Percentiles rank a stretch among this genome's conserved stretches.
phyloP scores from a whole-genome alignment of 2,888 invertebrate genomes.

The Diaprepes abbreviatus region DNA sequence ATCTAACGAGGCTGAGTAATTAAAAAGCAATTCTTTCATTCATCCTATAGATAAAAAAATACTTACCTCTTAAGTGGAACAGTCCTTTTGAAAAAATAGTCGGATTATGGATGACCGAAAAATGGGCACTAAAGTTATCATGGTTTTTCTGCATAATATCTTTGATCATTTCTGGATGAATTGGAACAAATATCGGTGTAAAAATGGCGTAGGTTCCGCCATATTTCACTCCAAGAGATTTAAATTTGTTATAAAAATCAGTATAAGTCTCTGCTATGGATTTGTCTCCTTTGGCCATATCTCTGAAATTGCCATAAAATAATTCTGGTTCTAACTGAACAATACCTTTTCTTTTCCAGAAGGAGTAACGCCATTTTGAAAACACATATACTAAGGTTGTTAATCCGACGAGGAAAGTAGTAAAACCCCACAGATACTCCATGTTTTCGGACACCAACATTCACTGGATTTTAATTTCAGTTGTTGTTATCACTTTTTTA shows the following conservation, averaged over 20 bases:
- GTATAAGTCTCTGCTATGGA: slow-evolving; percentile 5
- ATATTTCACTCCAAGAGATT: slow-evolving; percentile 45
- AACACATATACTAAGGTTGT: slow-evolving; percentile 11
- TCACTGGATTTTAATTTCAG: no score
- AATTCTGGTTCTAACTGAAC: slow-evolving; percentile 29
- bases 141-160: slow-evolving; percentile 74
- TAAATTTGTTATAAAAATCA: slow-evolving; percentile 42
- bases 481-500: no score
- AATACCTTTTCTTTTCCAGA: slow-evolving; percentile 49
- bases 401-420: no score
- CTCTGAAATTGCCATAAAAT: slow-evolving; percentile 26
- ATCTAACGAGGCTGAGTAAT: no score
- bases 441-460: no score
- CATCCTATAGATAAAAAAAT: no score
- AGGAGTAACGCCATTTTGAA: slow-evolving; percentile 36
- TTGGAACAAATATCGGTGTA: slow-evolving; percentile 52
- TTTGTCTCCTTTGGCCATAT: slow-evolving; percentile 2
- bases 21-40: no score
- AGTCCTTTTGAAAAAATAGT: slow-evolving; percentile 9
- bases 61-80: slow-evolving; percentile 39
- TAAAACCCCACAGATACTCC: no score
- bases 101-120: neutral
- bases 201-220: slow-evolving; percentile 64
- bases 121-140: slow-evolving; percentile 62
- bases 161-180: slow-evolving; percentile 57